These are phyloP conservation scores for Hydrolagus colliei DNA, from an alignment of 2,797 vertebrate genomes.

Conservation along the genomic window DNA sequence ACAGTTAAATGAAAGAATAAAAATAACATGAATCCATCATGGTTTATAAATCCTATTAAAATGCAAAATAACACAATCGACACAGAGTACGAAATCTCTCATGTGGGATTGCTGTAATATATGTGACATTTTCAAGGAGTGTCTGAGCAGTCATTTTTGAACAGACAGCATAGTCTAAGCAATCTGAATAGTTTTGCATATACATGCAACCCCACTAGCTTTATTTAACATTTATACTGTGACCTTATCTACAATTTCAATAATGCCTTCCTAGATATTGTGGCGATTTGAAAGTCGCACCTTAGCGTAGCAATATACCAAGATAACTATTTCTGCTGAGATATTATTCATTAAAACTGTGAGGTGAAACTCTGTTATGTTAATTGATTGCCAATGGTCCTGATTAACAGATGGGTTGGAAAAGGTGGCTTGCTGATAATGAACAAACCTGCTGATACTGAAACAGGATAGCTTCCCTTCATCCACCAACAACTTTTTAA, in stretches of 20 bases:
- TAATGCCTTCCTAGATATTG: background rate
- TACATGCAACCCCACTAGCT: background rate
- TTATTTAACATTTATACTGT: background rate
- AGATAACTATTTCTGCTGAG: background rate
- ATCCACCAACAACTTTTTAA: background rate
- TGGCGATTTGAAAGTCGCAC: background rate
- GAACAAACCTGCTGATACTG: too few relatives aligned
- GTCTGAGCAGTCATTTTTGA: background rate
- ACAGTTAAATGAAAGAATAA: conserved; percentile 21
- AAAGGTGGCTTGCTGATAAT: too few relatives aligned
- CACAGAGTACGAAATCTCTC: conserved; percentile 12
- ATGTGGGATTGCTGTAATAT: background rate
- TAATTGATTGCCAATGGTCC: too few relatives aligned
- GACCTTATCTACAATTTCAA: background rate
- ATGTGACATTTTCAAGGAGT: conserved; percentile 6
- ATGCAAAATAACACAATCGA: conserved; percentile 18
- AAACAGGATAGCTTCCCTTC: background rate
- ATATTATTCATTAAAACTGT: background rate
- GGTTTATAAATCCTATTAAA: conserved; percentile 31
- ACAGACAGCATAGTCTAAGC: background rate
- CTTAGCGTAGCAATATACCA: background rate
- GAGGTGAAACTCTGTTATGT: too few relatives aligned
- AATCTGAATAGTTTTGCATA: background rate
- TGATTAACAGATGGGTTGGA: too few relatives aligned
- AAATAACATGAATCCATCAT: conserved; percentile 33